A percentile compares a stretch with the other conserved stretches of the same genome.
Conservation (phyloP, 2,797 vertebrate genomes). For the Premnoplex brunnescens region DNA sequence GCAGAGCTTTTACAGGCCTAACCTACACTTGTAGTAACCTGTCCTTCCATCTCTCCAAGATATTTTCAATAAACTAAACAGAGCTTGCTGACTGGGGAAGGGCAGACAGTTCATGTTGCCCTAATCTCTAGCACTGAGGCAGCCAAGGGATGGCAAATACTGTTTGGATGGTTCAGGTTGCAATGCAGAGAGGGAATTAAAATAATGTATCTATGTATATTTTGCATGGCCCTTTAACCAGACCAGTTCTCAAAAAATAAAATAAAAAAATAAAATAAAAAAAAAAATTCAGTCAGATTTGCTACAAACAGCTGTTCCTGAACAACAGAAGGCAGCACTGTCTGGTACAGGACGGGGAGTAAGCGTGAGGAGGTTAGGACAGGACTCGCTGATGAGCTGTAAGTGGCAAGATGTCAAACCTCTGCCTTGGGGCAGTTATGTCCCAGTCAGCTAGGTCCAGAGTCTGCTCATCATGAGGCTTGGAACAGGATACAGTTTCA, state of each 20-base stretch:
- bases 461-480: background rate
- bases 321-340: background rate
- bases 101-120: background rate
- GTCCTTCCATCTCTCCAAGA: background rate
- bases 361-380: background rate
- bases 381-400: background rate
- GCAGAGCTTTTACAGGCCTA: background rate
- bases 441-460: background rate
- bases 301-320: background rate
- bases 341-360: background rate
- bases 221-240: background rate
- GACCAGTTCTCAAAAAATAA: accelerated
- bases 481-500: background rate
- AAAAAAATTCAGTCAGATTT: background rate
- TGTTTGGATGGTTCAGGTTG: background rate
- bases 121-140: background rate
- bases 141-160: background rate
- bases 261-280: background rate
- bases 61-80: background rate
- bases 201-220: background rate
- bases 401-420: background rate
- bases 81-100: background rate
- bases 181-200: background rate
- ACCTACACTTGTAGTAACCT: background rate
- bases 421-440: background rate